Evolutionary conservation across 2,797 vertebrate genomes (phyloP).

Genomic region (Corythornis leucogaster): DNA sequence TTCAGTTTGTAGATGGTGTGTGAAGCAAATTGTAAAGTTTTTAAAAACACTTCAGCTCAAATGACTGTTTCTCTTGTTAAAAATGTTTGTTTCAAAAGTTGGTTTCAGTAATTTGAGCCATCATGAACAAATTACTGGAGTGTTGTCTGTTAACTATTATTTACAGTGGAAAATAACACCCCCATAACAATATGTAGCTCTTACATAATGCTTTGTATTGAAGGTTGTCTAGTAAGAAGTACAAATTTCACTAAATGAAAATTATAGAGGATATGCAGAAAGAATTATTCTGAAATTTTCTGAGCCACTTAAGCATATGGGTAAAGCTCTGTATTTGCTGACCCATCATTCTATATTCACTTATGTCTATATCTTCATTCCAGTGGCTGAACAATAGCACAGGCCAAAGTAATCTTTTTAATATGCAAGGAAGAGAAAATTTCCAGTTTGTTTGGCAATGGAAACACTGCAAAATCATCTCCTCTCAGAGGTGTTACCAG

Average conservation of each 20-base stretch:
- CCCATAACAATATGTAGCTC: background rate
- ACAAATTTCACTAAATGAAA: background rate
- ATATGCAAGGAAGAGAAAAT: background rate
- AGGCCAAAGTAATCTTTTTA: background rate
- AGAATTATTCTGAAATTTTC: background rate
- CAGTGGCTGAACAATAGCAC: background rate
- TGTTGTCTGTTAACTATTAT: background rate
- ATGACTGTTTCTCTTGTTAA: background rate
- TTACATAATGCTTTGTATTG: background rate
- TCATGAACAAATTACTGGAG: background rate
- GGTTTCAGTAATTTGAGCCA: background rate
- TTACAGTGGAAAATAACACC: background rate
- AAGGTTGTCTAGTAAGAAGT: background rate
- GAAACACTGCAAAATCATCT: background rate
- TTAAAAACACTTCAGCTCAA: background rate
- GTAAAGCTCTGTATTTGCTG: background rate
- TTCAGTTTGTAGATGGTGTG: background rate
- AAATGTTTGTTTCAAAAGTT: background rate
- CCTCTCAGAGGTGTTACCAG: background rate
- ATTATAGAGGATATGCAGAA: background rate
- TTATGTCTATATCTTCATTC: background rate
- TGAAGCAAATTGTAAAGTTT: background rate
- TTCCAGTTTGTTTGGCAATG: background rate
- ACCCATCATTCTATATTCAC: background rate
- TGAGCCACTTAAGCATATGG: background rate